Conservation (phyloP, 2,888 invertebrate species). For the Pyrgus malvae region DNA sequence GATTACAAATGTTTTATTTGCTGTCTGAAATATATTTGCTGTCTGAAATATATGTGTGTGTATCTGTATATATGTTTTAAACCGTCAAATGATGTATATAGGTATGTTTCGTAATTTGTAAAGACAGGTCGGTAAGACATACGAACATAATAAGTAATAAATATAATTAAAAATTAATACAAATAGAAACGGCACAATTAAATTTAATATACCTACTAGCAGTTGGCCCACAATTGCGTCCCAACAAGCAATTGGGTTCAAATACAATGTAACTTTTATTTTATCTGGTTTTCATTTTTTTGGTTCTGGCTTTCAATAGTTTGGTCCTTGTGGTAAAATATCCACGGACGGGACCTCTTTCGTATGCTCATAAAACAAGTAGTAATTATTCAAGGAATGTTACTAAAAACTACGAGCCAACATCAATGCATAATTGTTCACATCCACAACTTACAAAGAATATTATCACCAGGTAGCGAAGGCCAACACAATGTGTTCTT, state of each 20-base stretch:
- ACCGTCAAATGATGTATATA: no score
- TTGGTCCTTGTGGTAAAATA: conserved; percentile 1
- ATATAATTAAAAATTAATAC: no score
- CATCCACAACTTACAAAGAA: conserved; percentile 62
- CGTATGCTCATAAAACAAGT: conserved; percentile 31
- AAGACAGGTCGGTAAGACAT: no score
- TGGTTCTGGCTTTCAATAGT: conserved; percentile 14
- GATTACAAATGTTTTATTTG: conserved; percentile 12
- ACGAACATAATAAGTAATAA: no score
- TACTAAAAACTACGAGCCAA: conserved; percentile 53
- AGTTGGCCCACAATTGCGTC: no score
- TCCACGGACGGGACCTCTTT: conserved; percentile 29
- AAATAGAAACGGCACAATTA: no score
- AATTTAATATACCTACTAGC: no score
- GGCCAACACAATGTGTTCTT: conserved; percentile 70
- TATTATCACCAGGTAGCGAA: conserved; percentile 79
- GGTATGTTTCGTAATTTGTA: no score
- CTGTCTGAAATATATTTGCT: not conserved
- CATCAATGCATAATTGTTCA: conserved; percentile 57
- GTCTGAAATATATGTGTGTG: no score
- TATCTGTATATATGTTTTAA: no score
- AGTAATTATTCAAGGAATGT: conserved; percentile 56
- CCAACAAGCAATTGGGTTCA: not conserved
- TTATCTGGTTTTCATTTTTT: no score
- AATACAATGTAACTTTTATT: conserved; percentile 5